Conservation (phyloP, 2,888 invertebrate species). For the Noctua janthe region DNA sequence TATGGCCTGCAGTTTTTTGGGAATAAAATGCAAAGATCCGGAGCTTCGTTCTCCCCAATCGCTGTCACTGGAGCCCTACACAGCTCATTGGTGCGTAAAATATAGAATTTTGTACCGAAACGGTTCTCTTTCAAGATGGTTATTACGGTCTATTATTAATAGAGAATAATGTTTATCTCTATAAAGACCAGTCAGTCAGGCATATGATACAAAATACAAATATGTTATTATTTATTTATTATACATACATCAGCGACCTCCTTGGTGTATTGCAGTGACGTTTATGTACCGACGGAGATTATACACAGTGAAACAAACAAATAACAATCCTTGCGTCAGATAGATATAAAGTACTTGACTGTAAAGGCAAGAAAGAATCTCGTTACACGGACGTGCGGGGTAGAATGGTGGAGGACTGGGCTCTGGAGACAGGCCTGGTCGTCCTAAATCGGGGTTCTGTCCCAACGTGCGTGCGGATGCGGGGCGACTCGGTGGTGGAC, state of each 20-base stretch:
- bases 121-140: conserved; percentile 75
- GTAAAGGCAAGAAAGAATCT: background rate
- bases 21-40: background rate
- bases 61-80: conserved; percentile 68
- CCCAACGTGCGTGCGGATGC: too few relatives aligned
- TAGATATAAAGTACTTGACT: background rate
- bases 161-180: conserved; percentile 78
- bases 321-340: background rate
- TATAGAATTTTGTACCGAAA: conserved; percentile 82
- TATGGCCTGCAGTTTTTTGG: background rate
- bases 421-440: too few relatives aligned
- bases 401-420: too few relatives aligned
- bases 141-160: conserved; percentile 74
- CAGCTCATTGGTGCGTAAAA: conserved; percentile 74
- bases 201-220: conserved; percentile 53
- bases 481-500: too few relatives aligned
- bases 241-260: conserved; percentile 47
- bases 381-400: too few relatives aligned
- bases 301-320: background rate
- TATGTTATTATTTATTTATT: conserved; percentile 56
- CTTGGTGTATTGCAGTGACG: conserved; percentile 54
- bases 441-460: too few relatives aligned
- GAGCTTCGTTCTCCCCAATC: conserved; percentile 11
- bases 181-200: conserved; percentile 64
- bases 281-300: conserved; percentile 36